phyloP scores from a whole-genome alignment of 1,140 invertebrate genomes.

The Ephestia elutella region DNA sequence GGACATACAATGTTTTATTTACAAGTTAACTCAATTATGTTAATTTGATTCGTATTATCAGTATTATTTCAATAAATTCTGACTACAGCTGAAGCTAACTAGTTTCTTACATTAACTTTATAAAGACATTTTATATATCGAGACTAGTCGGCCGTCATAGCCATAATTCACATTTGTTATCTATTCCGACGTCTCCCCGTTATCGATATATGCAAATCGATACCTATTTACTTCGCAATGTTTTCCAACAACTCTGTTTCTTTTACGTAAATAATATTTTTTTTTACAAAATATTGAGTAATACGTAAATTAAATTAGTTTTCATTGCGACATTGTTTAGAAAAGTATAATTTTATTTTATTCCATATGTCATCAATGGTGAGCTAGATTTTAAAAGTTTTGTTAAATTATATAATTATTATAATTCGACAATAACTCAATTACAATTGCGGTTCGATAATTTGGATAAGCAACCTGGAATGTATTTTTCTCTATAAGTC shows the following conservation, averaged over 20 bases:
- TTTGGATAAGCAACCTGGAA: too few relatives aligned
- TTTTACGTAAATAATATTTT: neutral
- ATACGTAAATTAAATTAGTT: too few relatives aligned
- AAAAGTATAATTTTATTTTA: neutral
- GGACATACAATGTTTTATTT: too few relatives aligned
- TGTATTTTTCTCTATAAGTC: too few relatives aligned
- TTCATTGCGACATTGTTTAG: too few relatives aligned
- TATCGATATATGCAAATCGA: slow-evolving; percentile 1
- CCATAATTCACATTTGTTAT: neutral
- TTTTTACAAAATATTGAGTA: too few relatives aligned
- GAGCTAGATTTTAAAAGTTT: too few relatives aligned
- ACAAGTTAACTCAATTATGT: neutral
- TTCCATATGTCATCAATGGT: too few relatives aligned
- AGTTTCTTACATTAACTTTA: neutral
- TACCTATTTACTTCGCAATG: neutral
- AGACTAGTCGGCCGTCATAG: neutral
- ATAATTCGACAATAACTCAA: too few relatives aligned
- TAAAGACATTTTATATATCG: neutral
- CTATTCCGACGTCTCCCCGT: neutral
- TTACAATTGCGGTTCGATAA: too few relatives aligned
- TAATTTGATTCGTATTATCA: neutral
- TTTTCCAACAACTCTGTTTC: neutral
- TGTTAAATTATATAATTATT: too few relatives aligned
- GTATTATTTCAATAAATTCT: neutral
- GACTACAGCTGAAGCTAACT: neutral